phyloP scores from a whole-genome alignment of 2,888 invertebrate genomes.

The Elmis aenea region DNA sequence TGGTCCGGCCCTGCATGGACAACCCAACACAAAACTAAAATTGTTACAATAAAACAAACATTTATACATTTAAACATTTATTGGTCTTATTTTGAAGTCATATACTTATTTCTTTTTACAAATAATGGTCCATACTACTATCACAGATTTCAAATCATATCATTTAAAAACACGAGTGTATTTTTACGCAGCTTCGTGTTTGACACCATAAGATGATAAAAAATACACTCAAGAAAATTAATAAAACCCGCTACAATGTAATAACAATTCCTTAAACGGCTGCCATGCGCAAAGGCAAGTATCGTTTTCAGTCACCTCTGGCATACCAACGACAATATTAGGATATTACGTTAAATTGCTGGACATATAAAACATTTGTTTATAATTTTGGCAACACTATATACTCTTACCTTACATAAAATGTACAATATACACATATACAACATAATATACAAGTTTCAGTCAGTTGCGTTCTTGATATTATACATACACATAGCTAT shows the following conservation, averaged over 20 bases:
- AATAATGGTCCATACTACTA: conserved; percentile 49
- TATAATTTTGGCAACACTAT: conserved; percentile 19
- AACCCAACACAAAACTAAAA: no score
- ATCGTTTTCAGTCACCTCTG: conserved; percentile 6
- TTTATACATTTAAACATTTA: conserved; percentile 39
- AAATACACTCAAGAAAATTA: conserved; percentile 16
- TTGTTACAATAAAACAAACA: not conserved
- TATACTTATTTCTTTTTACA: conserved; percentile 45
- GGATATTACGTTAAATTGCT: conserved; percentile 6
- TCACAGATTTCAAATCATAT: conserved; percentile 48
- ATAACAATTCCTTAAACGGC: conserved; percentile 36
- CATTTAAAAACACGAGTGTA: conserved; percentile 25
- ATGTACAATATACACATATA: conserved; percentile 21
- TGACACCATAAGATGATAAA: no score
- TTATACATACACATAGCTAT: no score
- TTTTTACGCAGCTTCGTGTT: conserved; percentile 13
- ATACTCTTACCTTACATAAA: conserved; percentile 11
- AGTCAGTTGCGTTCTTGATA: no score
- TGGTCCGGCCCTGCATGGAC: no score
- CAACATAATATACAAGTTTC: conserved; percentile 8
- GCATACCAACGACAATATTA: conserved; percentile 8
- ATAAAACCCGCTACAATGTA: conserved; percentile 24
- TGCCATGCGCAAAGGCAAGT: conserved; percentile 13
- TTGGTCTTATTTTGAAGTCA: conserved; percentile 42
- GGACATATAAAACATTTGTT: conserved; percentile 18